Evolutionary conservation across 2,888 invertebrate species (phyloP).

Genomic region (Dermolepida albohirtum): DNA sequence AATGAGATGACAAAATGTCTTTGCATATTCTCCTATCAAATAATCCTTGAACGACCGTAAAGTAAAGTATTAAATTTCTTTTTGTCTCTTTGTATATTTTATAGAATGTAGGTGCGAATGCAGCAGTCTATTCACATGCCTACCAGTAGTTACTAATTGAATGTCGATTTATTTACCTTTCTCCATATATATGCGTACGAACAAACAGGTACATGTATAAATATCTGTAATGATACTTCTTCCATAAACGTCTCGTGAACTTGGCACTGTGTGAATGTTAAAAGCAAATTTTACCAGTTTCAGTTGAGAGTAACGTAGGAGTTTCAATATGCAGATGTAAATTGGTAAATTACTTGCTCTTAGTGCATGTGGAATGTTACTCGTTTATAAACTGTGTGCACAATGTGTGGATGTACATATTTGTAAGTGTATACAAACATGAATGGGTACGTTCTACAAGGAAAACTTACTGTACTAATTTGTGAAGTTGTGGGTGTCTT

Average conservation of each 20-base stretch:
- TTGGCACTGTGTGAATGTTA: constrained; percentile 11
- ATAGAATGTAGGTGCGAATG: neutral
- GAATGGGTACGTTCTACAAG: too few relatives aligned
- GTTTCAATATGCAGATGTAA: constrained; percentile 12
- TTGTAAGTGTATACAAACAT: too few relatives aligned
- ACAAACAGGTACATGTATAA: neutral
- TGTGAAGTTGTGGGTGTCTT: too few relatives aligned
- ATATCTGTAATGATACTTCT: neutral
- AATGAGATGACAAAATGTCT: too few relatives aligned
- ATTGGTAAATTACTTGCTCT: constrained; percentile 9
- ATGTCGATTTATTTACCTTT: constrained; percentile 17
- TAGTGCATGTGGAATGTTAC: constrained; percentile 2
- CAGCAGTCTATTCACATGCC: neutral
- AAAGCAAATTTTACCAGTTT: constrained; percentile 17
- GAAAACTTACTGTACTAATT: too few relatives aligned
- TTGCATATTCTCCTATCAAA: too few relatives aligned
- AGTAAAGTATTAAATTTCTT: too few relatives aligned
- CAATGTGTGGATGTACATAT: neutral
- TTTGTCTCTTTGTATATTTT: too few relatives aligned
- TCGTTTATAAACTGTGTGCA: neutral
- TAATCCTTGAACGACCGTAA: too few relatives aligned
- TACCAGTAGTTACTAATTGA: constrained; percentile 20
- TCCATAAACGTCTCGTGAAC: constrained; percentile 10
- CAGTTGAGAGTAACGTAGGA: neutral
- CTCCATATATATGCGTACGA: neutral